Percentiles rank a stretch among this genome's conserved stretches.
These are phyloP conservation scores for Ptychobarbus kaznakovi DNA, from an alignment of 2,797 vertebrate genomes.

Conservation along the genomic window DNA sequence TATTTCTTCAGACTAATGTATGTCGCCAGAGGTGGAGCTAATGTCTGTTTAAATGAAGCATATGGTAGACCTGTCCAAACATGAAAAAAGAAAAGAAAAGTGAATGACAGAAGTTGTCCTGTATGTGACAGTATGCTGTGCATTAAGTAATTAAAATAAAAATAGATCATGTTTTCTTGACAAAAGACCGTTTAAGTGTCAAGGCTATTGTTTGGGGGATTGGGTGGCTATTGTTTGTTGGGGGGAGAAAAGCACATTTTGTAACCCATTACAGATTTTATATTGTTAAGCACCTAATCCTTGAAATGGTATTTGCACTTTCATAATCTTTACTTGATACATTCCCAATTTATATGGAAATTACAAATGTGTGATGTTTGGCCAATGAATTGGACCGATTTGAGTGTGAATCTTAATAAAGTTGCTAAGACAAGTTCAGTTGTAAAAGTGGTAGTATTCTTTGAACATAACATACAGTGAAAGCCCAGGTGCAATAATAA, in stretches of 20 bases:
- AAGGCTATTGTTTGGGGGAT: slow-evolving; percentile 81
- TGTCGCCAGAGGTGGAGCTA: slow-evolving; percentile 71
- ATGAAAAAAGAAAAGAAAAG: slow-evolving; percentile 55
- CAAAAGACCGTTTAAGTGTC: slow-evolving; percentile 69
- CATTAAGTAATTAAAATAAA: slow-evolving; percentile 77
- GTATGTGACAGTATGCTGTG: slow-evolving; percentile 79
- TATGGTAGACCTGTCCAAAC: slow-evolving; percentile 72
- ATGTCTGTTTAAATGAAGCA: slow-evolving; percentile 72
- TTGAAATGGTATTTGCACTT: slow-evolving; percentile 99
- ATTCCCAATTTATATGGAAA: slow-evolving; percentile 99
- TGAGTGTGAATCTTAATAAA: slow-evolving; percentile 71
- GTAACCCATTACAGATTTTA: slow-evolving; percentile 92
- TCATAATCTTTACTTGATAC: slow-evolving; percentile 99
- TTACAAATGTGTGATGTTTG: slow-evolving; percentile 90
- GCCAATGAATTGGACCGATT: slow-evolving; percentile 93
- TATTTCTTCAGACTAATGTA: slow-evolving; percentile 57
- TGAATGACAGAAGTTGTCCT: slow-evolving; percentile 71
- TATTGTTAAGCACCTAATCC: slow-evolving; percentile 97
- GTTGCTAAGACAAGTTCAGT: slow-evolving; percentile 45
- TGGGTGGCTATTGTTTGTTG: not conserved
- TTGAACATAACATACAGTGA: not conserved
- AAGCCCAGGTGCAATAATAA: not conserved
- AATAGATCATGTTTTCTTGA: slow-evolving; percentile 83
- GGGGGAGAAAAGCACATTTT: slow-evolving; percentile 86
- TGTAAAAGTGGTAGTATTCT: slow-evolving; percentile 45